These are phyloP conservation scores for Synaphobranchus kaupii DNA, from an alignment of 2,797 vertebrate species.

Conservation along the genomic window DNA sequence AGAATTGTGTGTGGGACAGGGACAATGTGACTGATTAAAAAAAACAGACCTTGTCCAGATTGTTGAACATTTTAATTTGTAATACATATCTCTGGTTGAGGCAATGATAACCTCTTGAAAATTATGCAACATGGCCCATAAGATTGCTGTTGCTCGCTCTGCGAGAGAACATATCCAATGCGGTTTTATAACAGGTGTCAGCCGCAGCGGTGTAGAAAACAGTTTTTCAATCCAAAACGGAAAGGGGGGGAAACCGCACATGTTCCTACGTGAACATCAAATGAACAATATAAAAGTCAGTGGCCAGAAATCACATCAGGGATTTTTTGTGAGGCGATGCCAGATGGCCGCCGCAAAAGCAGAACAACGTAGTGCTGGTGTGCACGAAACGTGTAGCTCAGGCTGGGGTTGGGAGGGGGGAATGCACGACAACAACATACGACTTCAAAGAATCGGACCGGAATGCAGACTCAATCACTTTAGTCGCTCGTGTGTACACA, in stretches of 20 bases:
- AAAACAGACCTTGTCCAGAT: not conserved
- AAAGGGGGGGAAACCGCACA: slow-evolving; percentile 37
- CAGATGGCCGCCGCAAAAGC: slow-evolving; percentile 65
- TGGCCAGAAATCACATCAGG: slow-evolving; percentile 57
- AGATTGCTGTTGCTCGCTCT: not conserved
- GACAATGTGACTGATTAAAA: not conserved
- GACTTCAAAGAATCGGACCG: slow-evolving; percentile 55
- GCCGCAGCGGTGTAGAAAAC: slow-evolving; percentile 28
- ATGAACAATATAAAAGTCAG: slow-evolving; percentile 44
- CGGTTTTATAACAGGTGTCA: slow-evolving; percentile 17
- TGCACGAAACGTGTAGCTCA: slow-evolving; percentile 51
- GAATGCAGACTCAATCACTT: slow-evolving; percentile 51
- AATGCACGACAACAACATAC: slow-evolving; percentile 24
- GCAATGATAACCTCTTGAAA: slow-evolving; percentile 2
- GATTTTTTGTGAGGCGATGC: slow-evolving; percentile 59
- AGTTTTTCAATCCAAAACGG: slow-evolving; percentile 24
- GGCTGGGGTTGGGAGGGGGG: slow-evolving; percentile 41
- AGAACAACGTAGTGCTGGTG: slow-evolving; percentile 54
- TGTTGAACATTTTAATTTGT: slow-evolving; percentile 24
- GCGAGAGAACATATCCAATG: slow-evolving; percentile 22
- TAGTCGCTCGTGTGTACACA: slow-evolving; percentile 41
- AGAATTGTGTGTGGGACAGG: slow-evolving; percentile 28
- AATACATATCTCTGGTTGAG: slow-evolving; percentile 4
- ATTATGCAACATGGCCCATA: slow-evolving; percentile 32
- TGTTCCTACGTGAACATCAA: slow-evolving; percentile 54